Percentiles rank a stretch among this genome's conserved stretches.
Conservation (phyloP, 92 coral and sea anemone species). For the Porites lobata region DNA sequence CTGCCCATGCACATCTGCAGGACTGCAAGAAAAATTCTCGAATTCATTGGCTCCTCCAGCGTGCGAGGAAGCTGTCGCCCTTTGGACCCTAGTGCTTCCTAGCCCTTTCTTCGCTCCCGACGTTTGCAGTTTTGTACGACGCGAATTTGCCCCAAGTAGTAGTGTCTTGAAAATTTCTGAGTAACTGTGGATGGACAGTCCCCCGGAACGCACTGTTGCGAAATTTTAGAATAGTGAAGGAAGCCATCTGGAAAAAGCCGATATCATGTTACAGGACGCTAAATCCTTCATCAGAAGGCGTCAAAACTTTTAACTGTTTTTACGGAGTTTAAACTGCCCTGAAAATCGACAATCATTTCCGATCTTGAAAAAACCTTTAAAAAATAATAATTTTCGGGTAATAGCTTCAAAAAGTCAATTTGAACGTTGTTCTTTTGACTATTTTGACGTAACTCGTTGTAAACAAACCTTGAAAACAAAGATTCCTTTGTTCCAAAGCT, state of each 20-base stretch:
- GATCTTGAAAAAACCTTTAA: background rate
- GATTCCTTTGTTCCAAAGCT: conserved; percentile 26
- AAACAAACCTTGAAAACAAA: conserved; percentile 55
- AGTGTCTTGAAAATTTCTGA: no score
- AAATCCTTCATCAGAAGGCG: background rate
- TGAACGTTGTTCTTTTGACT: background rate
- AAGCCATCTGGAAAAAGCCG: conserved; percentile 28
- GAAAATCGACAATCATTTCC: background rate
- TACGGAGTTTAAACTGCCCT: conserved; percentile 8
- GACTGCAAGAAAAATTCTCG: no score
- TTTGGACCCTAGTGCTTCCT: no score
- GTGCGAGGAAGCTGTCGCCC: no score
- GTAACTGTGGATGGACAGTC: no score
- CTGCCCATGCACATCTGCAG: no score
- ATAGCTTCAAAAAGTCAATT: conserved; percentile 32
- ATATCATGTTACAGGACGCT: conserved; percentile 38
- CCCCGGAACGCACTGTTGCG: background rate
- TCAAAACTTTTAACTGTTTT: background rate
- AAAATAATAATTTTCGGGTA: conserved; percentile 8
- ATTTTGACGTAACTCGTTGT: conserved; percentile 14
- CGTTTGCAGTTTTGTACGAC: no score
- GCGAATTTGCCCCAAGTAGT: no score
- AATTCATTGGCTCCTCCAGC: no score
- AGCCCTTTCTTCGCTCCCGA: no score
- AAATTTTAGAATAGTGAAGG: background rate